Evolutionary conservation across 2,113 vertebrate species (phyloP).

Genomic region (Elanoides forficatus): DNA sequence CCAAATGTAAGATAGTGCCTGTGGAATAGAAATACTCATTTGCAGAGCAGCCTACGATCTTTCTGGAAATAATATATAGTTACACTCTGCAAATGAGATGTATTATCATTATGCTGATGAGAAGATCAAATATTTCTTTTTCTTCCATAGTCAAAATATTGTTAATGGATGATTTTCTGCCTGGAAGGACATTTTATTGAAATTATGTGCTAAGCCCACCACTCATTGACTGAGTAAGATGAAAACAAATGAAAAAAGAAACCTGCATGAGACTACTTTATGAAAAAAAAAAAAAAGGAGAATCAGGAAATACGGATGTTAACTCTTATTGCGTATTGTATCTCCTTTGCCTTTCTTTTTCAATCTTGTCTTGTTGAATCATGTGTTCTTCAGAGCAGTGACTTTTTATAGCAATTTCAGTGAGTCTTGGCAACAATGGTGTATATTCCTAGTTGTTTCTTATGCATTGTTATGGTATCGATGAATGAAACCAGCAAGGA

Average conservation of each 20-base stretch:
- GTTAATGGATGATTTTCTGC: slow-evolving; percentile 36
- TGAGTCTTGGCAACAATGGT: neutral
- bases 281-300: neutral
- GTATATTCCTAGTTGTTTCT: neutral
- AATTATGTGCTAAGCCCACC: slow-evolving; percentile 13
- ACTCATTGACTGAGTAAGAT: neutral
- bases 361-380: neutral
- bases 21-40: slow-evolving; percentile 41
- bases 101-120: slow-evolving; percentile 50
- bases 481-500: neutral
- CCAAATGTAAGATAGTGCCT: slow-evolving; percentile 10
- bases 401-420: neutral
- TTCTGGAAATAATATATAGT: slow-evolving; percentile 25
- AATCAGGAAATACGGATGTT: neutral
- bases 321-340: neutral
- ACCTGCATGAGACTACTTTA: neutral
- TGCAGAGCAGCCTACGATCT: slow-evolving; percentile 33
- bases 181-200: slow-evolving; percentile 58
- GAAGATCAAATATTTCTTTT: slow-evolving; percentile 54
- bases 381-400: neutral
- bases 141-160: slow-evolving; percentile 50
- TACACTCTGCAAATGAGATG: slow-evolving; percentile 3
- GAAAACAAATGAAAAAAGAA: slow-evolving; percentile 32
- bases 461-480: neutral
- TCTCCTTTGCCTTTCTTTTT: neutral